phyloP scores from a whole-genome alignment of 2,888 invertebrate genomes.

The Eretmocerus hayati region DNA sequence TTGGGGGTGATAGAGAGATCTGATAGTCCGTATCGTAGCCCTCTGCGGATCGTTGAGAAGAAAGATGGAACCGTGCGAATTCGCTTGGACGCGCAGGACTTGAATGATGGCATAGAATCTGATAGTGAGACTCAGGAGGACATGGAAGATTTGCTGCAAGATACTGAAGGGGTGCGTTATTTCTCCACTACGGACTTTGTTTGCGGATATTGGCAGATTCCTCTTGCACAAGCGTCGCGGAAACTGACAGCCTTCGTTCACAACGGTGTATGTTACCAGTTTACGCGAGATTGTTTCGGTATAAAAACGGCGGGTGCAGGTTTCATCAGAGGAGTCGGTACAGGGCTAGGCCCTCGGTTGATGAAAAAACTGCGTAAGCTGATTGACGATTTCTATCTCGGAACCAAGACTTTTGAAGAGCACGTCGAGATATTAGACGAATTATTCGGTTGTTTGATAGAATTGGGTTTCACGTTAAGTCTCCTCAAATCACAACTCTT shows the following conservation, averaged over 20 bases:
- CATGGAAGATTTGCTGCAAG: slow-evolving; percentile 21
- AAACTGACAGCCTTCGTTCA: slow-evolving; percentile 23
- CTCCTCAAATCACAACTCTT: slow-evolving; percentile 29
- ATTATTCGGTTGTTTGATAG: slow-evolving; percentile 2
- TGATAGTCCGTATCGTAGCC: slow-evolving; percentile 29
- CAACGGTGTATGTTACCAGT: slow-evolving; percentile 24
- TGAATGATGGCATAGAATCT: slow-evolving; percentile 28
- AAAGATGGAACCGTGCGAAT: slow-evolving; percentile 30
- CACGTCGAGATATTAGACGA: neutral
- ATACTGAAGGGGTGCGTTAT: slow-evolving; percentile 21
- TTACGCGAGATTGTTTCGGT: slow-evolving; percentile 30
- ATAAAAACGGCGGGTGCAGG: slow-evolving; percentile 2
- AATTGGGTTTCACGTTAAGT: slow-evolving; percentile 16
- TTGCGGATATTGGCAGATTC: slow-evolving; percentile 27
- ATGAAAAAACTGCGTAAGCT: slow-evolving; percentile 26
- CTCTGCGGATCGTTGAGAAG: slow-evolving; percentile 29
- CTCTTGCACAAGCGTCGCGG: slow-evolving; percentile 15
- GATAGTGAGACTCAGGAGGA: slow-evolving; percentile 26
- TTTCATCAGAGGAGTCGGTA: slow-evolving; percentile 20
- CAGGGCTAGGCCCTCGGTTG: slow-evolving; percentile 27
- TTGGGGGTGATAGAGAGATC: slow-evolving; percentile 28
- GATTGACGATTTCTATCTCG: slow-evolving; percentile 32
- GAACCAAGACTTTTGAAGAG: slow-evolving; percentile 24
- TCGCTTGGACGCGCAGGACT: slow-evolving; percentile 31
- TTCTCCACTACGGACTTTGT: slow-evolving; percentile 24